Base-by-base conservation (phyloP, 2,113 vertebrate species). In the Pteronura brasiliensis region DNA sequence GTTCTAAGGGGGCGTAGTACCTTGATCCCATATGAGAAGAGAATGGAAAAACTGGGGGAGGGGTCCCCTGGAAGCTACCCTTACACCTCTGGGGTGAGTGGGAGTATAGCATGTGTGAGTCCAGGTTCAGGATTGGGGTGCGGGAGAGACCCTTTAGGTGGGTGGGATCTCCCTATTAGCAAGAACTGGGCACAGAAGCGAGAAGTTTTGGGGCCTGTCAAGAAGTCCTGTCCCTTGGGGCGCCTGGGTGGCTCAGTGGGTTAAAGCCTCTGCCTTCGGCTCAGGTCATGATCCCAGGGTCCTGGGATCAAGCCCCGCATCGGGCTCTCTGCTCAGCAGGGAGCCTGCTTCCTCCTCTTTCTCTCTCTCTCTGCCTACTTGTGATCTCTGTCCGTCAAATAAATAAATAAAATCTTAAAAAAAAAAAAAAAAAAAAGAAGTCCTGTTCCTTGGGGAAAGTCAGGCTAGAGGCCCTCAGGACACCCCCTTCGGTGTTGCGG, bases 401-500 rank as follows among this genome's bases (percentile, higher is more conserved):
- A 49, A 49, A 52, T 52, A 52, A 4, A 52, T 52, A 52, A 52
- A 52, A 52, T 52, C 49, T 52, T 52, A 4, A 52, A 52, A 52
- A 52, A 52, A 52, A 15, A 52, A 17, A 17, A 17, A 52, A 52
- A 52, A 17, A 52, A 52, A 76, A 39, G 15, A 95, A 61, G 47
- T 79, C 31, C 82, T 82, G 3, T 39, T 81, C 34, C 55, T 87
- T 61, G 14, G 36, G 49, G 12, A 76, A 49, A 63, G 44, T 61
- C 3, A 21, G 34, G 31, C 23, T 55, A 17, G 25, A 49, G 29
- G 55, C 34, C 69, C n/a, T 88, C 17, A 12, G 13, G 63, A 9
- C 57, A 49, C 8, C 29, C 4, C 1, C 15, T 42, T 31, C 5
- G 0, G 36, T 20, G 49, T 44, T 8, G 13, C 0, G 31, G 1